Evolutionary conservation across 2,888 invertebrate genomes (phyloP).

Genomic region (Nomada fabriciana): DNA sequence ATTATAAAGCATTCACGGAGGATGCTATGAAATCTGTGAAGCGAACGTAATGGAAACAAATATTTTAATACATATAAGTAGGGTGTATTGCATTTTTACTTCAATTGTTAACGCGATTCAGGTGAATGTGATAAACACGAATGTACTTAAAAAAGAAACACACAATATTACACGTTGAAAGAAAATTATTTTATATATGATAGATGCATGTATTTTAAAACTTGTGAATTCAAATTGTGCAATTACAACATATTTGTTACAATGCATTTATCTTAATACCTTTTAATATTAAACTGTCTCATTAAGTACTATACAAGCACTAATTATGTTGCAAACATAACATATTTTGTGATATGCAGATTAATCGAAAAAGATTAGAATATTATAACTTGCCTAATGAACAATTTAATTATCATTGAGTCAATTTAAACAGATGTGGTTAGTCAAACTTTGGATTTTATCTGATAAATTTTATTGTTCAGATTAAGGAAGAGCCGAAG

Average conservation of each 20-base stretch:
- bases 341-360: not conserved
- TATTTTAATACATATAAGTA: slow-evolving; percentile 24
- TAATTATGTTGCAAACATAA: slow-evolving; percentile 20
- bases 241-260: slow-evolving; percentile 8
- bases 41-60: not conserved
- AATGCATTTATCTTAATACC: not conserved
- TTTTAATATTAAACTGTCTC: slow-evolving; percentile 5
- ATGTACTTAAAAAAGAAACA: slow-evolving; percentile 28
- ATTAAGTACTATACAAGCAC: slow-evolving; percentile 32
- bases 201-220: slow-evolving; percentile 16
- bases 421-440: slow-evolving; percentile 17
- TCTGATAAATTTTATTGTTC: slow-evolving; percentile 66
- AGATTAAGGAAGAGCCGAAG: slow-evolving; percentile 46
- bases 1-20: not conserved
- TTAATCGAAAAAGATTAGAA: not conserved
- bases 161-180: not conserved
- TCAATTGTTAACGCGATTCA: slow-evolving; percentile 17
- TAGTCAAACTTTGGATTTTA: slow-evolving; percentile 49
- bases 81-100: slow-evolving; percentile 38
- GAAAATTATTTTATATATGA: slow-evolving; percentile 15
- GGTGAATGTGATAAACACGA: slow-evolving; percentile 5
- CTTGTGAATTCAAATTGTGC: slow-evolving; percentile 7
- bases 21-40: not conserved
- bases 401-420: slow-evolving; percentile 17
- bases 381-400: slow-evolving; percentile 10